phyloP scores from a whole-genome alignment of 2,888 invertebrate genomes.

The Ernsta delagoae region DNA sequence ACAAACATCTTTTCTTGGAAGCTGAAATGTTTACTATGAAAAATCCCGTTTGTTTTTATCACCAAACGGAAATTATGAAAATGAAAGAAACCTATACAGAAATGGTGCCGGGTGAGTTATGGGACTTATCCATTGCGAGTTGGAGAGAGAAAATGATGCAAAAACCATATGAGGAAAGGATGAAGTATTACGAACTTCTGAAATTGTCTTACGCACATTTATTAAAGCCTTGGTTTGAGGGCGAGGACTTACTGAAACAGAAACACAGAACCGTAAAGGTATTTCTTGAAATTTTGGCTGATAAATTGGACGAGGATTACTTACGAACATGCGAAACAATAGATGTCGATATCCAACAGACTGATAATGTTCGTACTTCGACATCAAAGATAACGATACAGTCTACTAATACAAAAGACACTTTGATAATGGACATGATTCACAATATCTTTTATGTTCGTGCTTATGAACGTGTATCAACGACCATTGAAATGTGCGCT shows the following conservation, averaged over 20 bases:
- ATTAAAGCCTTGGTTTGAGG: conserved; percentile 70
- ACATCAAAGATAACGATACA: conserved; percentile 25
- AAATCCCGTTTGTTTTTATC: conserved; percentile 75
- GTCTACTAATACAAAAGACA: conserved; percentile 14
- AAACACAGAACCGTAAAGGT: conserved; percentile 62
- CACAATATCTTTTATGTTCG: conserved; percentile 63
- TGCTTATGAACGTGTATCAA: conserved; percentile 59
- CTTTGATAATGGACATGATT: conserved; percentile 40
- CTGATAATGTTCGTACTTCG: conserved; percentile 15
- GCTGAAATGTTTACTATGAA: conserved; percentile 72
- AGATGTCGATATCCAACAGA: conserved; percentile 32
- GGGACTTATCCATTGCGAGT: conserved; percentile 68
- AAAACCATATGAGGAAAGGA: conserved; percentile 67
- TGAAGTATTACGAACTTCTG: conserved; percentile 63
- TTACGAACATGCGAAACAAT: conserved; percentile 45
- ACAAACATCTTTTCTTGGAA: conserved; percentile 68
- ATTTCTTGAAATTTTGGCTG: conserved; percentile 60
- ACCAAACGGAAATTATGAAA: conserved; percentile 70
- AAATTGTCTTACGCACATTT: conserved; percentile 58
- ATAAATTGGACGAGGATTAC: conserved; percentile 63
- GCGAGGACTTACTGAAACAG: conserved; percentile 56
- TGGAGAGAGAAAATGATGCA: conserved; percentile 71
- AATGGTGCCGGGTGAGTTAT: conserved; percentile 55
- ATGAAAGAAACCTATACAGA: conserved; percentile 56
- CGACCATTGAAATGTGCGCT: conserved; percentile 63